Evolutionary conservation across 1,140 invertebrate species (phyloP), one percentile per base, ranked within the genome.

Genomic region (Cotesia glomerata): DNA sequence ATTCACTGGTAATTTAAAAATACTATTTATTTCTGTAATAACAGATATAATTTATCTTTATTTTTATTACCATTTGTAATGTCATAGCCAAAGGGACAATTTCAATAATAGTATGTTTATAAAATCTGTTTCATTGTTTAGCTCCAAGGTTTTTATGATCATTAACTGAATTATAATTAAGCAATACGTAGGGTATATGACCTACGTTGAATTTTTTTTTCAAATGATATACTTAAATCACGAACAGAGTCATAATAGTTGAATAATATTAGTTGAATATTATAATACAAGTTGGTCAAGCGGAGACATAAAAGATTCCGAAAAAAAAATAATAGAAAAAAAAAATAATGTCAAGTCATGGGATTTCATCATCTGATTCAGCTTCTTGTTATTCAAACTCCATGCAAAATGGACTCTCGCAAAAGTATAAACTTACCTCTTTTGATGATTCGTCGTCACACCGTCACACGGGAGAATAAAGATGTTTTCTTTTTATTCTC

Each of bases 361-460:
- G 67, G 67, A 75, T 79, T 76, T 71, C 74, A 77, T 78, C 78
- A 54, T 70, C 36, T 39, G 49, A 52, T 70, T 9, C 35, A 70
- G 32, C 61, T n/a, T 39, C n/a, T 49, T 51, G 62, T 14, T 45
- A 66, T 66, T 51, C 26, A 39, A 9, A 39, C 14, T 68, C 45
- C 52, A 56, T 63, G 64, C 75, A 81, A 85, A 84, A 81, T 80
- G 72, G 79, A 74, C 74, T 11, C 35, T 76, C 58, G 76, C 80
- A 76, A 78, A 74, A 74, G 76, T 76, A 78, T 75, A 64, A 80
- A 79, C 69, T 79, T 77, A 80, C 78, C 81, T 85, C 79, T 86
- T 83, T 82, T 76, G 39, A 45, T 45, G 39, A 45, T 45, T 45
- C 39, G 83, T 79, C 68, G 72, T 16, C 45, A n/a, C 72, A 36